Percentiles rank a stretch among this genome's conserved stretches.
Conservation (phyloP, 2,113 vertebrate species). For the Craseonycteris thonglongyai region DNA sequence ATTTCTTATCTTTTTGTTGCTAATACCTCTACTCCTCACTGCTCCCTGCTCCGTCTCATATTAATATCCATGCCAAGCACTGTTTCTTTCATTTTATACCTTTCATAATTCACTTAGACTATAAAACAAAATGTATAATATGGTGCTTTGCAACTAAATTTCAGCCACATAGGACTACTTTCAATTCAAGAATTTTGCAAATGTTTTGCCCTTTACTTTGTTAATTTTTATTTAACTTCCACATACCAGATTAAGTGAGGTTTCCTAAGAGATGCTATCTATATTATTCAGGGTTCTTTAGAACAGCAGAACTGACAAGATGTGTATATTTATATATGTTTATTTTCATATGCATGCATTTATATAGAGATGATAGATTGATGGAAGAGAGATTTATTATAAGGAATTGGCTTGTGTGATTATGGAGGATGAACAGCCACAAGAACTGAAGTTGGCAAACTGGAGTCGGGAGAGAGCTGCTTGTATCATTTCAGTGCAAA, state of each 20-base stretch:
- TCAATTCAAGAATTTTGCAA: background rate
- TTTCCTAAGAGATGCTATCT: background rate
- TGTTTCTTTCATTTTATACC: background rate
- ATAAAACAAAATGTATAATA: background rate
- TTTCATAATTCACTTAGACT: background rate
- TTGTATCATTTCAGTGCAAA: background rate
- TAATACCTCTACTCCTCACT: background rate
- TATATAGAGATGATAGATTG: background rate
- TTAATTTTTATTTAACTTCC: background rate
- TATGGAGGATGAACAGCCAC: background rate
- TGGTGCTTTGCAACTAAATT: background rate
- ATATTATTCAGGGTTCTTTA: background rate
- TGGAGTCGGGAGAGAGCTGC: background rate
- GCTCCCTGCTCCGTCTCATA: too few species aligned
- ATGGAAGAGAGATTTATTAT: background rate
- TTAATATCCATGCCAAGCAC: background rate
- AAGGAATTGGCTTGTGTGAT: background rate
- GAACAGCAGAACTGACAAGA: background rate
- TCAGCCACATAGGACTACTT: background rate
- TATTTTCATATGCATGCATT: background rate
- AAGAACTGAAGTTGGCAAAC: background rate
- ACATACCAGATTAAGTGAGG: background rate
- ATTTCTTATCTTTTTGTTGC: background rate
- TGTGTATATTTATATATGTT: background rate
- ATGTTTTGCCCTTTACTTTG: background rate